Conservation (phyloP, 1,140 invertebrate species). For the Eupristina koningsbergeri region DNA sequence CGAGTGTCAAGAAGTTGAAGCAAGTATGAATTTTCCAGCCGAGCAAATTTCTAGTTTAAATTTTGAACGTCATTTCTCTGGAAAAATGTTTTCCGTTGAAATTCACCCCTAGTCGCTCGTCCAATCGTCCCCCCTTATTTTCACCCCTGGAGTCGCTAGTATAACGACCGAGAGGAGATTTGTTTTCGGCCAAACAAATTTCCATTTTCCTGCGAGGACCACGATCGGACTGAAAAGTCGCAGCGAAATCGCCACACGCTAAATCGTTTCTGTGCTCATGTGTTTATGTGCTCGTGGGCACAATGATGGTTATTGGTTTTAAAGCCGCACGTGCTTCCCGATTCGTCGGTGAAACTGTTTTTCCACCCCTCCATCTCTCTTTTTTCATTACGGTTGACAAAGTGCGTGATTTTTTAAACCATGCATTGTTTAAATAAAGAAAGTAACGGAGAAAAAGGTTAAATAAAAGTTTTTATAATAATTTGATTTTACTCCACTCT, state of each 20-base stretch:
- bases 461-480: slow-evolving; percentile 24
- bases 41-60: neutral
- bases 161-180: slow-evolving; percentile 36
- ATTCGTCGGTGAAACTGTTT: slow-evolving; percentile 11
- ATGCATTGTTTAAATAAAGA: neutral
- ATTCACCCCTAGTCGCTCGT: neutral
- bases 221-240: slow-evolving; percentile 27
- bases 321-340: slow-evolving; percentile 29
- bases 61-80: slow-evolving; percentile 27
- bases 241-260: neutral
- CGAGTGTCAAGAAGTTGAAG: neutral
- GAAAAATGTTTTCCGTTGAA: slow-evolving; percentile 18
- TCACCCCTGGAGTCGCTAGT: slow-evolving; percentile 1
- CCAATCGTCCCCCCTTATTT: slow-evolving; percentile 20
- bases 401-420: neutral
- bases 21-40: neutral
- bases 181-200: slow-evolving; percentile 47
- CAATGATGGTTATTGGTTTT: slow-evolving; percentile 49
- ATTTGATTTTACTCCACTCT: slow-evolving; percentile 21
- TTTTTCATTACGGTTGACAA: slow-evolving; percentile 11
- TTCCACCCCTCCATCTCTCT: neutral
- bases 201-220: slow-evolving; percentile 30
- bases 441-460: neutral
- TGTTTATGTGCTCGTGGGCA: neutral
- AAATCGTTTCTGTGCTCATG: neutral